phyloP scores from a whole-genome alignment of 2,797 vertebrate genomes.

The Enteromius unitaeniatus region DNA sequence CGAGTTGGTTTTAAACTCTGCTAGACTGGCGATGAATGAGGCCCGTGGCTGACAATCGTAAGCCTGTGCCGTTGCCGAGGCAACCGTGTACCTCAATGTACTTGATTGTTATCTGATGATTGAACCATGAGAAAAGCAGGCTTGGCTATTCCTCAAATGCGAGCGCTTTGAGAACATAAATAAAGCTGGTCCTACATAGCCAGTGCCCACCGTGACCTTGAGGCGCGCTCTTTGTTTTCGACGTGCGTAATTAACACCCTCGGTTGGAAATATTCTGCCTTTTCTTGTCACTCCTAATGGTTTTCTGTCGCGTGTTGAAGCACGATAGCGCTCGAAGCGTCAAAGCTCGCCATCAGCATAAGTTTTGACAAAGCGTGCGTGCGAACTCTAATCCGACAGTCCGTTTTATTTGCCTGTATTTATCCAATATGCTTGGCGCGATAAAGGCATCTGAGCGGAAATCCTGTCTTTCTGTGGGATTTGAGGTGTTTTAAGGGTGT shows the following conservation, averaged over 20 bases:
- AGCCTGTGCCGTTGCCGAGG: conserved; percentile 44
- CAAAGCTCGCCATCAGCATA: conserved; percentile 2
- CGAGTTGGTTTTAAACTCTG: conserved; percentile 23
- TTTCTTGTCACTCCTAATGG: neutral
- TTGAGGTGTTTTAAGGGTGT: conserved; percentile 26
- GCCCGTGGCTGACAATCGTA: conserved; percentile 10
- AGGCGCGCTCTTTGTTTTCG: neutral
- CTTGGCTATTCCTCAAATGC: conserved; percentile 1
- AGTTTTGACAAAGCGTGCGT: neutral
- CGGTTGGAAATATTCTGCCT: neutral
- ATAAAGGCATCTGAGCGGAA: conserved; percentile 39
- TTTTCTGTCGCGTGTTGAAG: neutral
- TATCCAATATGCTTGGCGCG: conserved; percentile 38
- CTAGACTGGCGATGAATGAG: conserved; percentile 21
- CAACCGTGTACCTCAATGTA: conserved; percentile 51
- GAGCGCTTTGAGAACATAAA: neutral
- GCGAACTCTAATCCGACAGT: conserved; percentile 24
- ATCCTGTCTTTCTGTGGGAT: conserved; percentile 1
- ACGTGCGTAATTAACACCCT: neutral
- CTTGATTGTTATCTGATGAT: conserved; percentile 49
- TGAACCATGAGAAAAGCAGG: conserved; percentile 26
- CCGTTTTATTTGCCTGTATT: conserved; percentile 24
- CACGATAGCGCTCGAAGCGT: neutral
- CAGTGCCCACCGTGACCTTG: conserved; percentile 9
- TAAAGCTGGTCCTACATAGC: neutral